A percentile compares a stretch with the other conserved stretches of the same genome.
phyloP scores from a whole-genome alignment of 2,888 invertebrate species.

The Macrosoma leucophasiata region DNA sequence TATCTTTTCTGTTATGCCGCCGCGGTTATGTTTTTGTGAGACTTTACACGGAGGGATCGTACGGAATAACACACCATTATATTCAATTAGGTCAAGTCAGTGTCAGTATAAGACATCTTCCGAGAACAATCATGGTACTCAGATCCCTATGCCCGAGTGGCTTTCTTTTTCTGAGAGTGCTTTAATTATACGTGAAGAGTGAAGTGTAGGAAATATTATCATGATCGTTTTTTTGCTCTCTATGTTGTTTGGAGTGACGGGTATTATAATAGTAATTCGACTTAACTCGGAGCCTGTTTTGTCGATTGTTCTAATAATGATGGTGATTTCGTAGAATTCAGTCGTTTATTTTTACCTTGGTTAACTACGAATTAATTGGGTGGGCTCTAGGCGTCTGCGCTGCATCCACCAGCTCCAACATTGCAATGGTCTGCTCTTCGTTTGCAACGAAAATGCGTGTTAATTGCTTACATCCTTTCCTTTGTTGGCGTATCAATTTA shows the following conservation, averaged over 20 bases:
- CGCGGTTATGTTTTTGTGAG: constrained; percentile 53
- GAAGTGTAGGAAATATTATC: constrained; percentile 48
- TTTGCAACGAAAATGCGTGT: constrained; percentile 53
- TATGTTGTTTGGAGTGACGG: constrained; percentile 14
- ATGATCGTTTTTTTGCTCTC: constrained; percentile 42
- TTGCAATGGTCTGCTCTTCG: too few relatives aligned
- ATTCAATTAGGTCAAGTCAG: constrained; percentile 72
- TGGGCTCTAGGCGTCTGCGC: not conserved
- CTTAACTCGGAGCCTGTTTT: not conserved
- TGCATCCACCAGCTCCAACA: too few relatives aligned
- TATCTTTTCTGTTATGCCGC: constrained; percentile 30
- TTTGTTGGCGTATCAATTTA: constrained; percentile 71
- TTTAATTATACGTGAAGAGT: constrained; percentile 59
- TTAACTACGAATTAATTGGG: too few relatives aligned
- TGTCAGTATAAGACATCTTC: constrained; percentile 58
- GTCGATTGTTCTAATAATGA: not conserved
- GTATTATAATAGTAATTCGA: constrained; percentile 14
- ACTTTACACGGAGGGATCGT: constrained; percentile 48
- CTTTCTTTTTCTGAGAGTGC: constrained; percentile 63
- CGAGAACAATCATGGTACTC: constrained; percentile 68
- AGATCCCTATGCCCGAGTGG: constrained; percentile 56
- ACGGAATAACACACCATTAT: constrained; percentile 67
- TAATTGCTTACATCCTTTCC: constrained; percentile 71
- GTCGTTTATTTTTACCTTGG: too few relatives aligned
- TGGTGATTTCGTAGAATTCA: not conserved